A percentile compares a stretch with the other conserved stretches of the same genome.
Evolutionary conservation across 1,140 invertebrate genomes (phyloP).

Genomic region (Eriocheir sinensis): DNA sequence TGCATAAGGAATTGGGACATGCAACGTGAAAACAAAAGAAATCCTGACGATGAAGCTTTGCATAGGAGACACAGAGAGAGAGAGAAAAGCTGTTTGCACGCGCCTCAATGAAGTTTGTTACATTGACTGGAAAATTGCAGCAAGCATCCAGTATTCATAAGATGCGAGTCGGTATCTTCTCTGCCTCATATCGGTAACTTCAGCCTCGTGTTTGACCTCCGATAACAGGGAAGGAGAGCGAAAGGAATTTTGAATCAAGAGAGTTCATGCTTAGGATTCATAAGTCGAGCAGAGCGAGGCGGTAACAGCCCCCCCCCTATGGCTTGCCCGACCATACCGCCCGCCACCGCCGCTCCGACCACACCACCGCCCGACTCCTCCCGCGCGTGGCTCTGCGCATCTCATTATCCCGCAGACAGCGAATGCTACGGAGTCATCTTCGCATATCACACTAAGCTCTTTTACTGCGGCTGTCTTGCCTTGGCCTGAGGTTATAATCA

Average conservation of each 20-base stretch:
- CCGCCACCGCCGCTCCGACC: no score
- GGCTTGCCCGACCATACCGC: no score
- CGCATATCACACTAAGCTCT: conserved; percentile 13
- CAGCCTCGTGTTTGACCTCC: not conserved
- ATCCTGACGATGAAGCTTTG: not conserved
- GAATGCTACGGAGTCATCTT: conserved; percentile 1
- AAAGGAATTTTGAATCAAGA: conserved; percentile 15
- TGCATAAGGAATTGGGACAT: no score
- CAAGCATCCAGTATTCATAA: not conserved
- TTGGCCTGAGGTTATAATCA: not conserved
- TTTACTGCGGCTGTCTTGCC: not conserved
- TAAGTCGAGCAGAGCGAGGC: not conserved
- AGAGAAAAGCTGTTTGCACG: not conserved
- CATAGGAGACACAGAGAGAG: not conserved
- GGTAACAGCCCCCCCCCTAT: not conserved
- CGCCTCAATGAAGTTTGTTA: not conserved
- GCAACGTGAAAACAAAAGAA: no score
- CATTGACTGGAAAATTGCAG: not conserved
- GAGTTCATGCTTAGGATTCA: not conserved
- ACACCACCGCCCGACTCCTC: not conserved
- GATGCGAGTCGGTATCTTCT: not conserved
- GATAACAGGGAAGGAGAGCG: not conserved
- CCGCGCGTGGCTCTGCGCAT: not conserved
- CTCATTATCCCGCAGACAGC: conserved; percentile 6
- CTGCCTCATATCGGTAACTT: conserved; percentile 14